phyloP scores from a whole-genome alignment of 2,888 invertebrate species.

The Proisotoma minuta region DNA sequence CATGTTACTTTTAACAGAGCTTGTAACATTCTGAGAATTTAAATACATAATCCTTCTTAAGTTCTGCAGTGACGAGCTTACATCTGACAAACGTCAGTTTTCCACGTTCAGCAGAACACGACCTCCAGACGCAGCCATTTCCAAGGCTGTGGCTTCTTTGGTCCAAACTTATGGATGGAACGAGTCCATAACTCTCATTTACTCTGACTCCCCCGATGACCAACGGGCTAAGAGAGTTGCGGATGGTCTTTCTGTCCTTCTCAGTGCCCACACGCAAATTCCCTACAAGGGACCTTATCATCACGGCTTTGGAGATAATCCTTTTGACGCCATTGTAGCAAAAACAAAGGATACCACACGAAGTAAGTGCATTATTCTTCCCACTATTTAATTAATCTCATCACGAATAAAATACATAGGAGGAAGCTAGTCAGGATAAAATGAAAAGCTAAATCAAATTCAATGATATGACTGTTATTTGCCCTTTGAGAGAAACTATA shows the following conservation, averaged over 20 bases:
- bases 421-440: too few species aligned
- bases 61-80: slow-evolving; percentile 86
- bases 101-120: slow-evolving; percentile 78
- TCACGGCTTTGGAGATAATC: slow-evolving; percentile 77
- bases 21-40: too few species aligned
- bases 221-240: slow-evolving; percentile 42
- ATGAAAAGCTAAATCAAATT: too few species aligned
- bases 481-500: too few species aligned
- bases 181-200: slow-evolving; percentile 46
- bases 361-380: slow-evolving; percentile 62
- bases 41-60: too few species aligned
- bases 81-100: slow-evolving; percentile 80
- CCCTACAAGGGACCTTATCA: slow-evolving; percentile 69
- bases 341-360: slow-evolving; percentile 79
- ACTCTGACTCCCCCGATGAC: slow-evolving; percentile 43
- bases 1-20: too few species aligned
- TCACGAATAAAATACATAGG: too few species aligned
- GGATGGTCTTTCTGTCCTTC: slow-evolving; percentile 42
- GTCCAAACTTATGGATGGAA: slow-evolving; percentile 83
- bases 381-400: neutral
- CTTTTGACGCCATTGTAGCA: slow-evolving; percentile 74
- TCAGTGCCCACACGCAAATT: slow-evolving; percentile 37
- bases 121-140: slow-evolving; percentile 89
- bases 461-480: too few species aligned
- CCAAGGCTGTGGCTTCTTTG: slow-evolving; percentile 82